Evolutionary conservation across 2,113 vertebrate species (phyloP).

Genomic region (Anhinga anhinga): DNA sequence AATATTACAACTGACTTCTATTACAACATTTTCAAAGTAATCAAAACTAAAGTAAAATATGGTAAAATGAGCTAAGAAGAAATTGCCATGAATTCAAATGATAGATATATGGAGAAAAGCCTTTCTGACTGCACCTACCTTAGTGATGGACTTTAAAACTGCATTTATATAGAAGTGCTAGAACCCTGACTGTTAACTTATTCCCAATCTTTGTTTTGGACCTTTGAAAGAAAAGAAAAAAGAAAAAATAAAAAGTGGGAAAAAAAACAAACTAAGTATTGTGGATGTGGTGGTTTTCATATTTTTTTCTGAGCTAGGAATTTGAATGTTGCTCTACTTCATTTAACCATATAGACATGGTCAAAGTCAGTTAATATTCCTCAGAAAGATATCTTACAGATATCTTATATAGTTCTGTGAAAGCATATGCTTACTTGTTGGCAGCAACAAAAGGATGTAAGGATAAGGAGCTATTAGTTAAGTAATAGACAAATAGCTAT

Average conservation of each 20-base stretch:
- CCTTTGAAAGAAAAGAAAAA: background rate
- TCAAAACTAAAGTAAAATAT: background rate
- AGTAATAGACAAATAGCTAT: background rate
- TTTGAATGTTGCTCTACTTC: background rate
- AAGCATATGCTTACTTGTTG: background rate
- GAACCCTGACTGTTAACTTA: background rate
- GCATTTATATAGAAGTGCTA: background rate
- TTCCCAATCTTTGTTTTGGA: background rate
- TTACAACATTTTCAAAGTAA: background rate
- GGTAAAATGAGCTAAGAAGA: background rate
- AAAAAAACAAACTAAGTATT: background rate
- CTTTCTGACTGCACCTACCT: background rate
- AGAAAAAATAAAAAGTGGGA: fast-evolving
- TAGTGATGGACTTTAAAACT: background rate
- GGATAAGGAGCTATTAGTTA: background rate
- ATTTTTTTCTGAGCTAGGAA: background rate
- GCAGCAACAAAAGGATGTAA: fast-evolving
- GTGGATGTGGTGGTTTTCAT: background rate
- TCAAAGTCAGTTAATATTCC: background rate
- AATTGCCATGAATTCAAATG: background rate
- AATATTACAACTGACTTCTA: background rate
- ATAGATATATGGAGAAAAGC: background rate
- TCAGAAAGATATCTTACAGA: background rate
- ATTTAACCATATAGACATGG: background rate
- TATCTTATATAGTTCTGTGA: background rate